Evolutionary conservation across 1,140 invertebrate species (phyloP), one percentile per base, ranked within the genome.

Genomic region (Halyomorpha halys): DNA sequence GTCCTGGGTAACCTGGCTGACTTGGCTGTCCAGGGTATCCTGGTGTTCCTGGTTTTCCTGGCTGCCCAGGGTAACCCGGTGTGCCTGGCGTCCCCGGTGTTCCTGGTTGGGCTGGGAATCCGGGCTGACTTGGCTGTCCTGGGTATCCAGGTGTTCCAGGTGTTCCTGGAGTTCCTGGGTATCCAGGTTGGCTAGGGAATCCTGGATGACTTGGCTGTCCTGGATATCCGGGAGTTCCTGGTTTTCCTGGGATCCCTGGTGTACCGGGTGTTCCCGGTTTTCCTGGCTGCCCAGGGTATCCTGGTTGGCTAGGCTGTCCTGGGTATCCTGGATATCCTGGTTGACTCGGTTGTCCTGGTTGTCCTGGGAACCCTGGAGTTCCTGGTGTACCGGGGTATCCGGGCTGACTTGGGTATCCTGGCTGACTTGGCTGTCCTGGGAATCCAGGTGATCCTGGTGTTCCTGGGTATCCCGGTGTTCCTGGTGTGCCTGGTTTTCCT

Each of bases 181-280:
- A 15, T 51, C 44, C 51, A 1, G 74, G 77, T 68, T 72, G 68
- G 77, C 72, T 73, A 44, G 77, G 77, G 59, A n/a, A 15, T 15
- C 68, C 66, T 3, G 65, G 66, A 14, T 1, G 39, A 34, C 62
- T 61, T 39, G 72, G 70, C 8, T 34, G 25, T 16, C 65, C 61
- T 25, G 72, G 72, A 27, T 34, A 61, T n/a, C 72, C 69, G 66
- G 75, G 74, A 21, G 63, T 65, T 44, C 65, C 64, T 27, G 73
- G 73, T 11, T 65, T 27, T 30, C 61, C 66, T n/a, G 74, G 72
- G 13, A 21, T 21, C 21, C 68, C 69, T 47, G 74, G 73, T 30
- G 53, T 44, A 15, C 66, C 66, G 4, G 67, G 66, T 4, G 27
- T 30, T 30, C 68, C 68, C 13, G 68, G 65, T n/a, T n/a, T n/a